Evolutionary conservation across 23 tunicate genomes (phyloP).

Genomic region (Ciona savignyi): DNA sequence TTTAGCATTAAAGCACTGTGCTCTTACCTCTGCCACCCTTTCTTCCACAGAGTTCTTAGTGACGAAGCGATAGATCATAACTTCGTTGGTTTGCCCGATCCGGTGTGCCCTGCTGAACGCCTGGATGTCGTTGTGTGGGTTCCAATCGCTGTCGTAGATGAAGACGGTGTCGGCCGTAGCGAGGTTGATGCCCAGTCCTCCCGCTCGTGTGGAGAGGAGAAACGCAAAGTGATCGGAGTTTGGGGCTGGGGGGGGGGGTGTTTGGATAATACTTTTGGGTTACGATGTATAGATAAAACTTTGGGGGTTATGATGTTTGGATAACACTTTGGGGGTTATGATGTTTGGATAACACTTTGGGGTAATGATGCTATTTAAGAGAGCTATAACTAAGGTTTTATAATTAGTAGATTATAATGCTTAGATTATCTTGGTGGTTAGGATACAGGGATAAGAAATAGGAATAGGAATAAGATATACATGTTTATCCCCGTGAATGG

Average conservation of each 20-base stretch:
- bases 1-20: no score
- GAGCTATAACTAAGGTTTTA: no score
- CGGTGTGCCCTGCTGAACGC: conserved; percentile 98
- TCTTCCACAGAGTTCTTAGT: conserved; percentile 98
- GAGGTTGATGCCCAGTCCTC: conserved; percentile 97
- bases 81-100: conserved; percentile 94
- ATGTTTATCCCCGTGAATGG: no score
- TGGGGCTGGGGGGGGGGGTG: conserved; percentile 78
- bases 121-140: conserved; percentile 98
- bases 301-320: no score
- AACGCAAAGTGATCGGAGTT: conserved; percentile 85
- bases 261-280: no score
- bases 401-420: no score
- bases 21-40: conserved; percentile 88
- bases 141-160: conserved; percentile 99
- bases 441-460: no score
- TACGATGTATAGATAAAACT: no score
- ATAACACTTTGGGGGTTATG: no score
- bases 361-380: no score
- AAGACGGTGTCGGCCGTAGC: conserved; percentile 99
- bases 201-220: conserved; percentile 98
- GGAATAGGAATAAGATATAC: no score
- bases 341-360: no score
- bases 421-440: neutral
- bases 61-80: conserved; percentile 96